phyloP scores from a whole-genome alignment of 1,140 invertebrate species.

The Drosophila kikkawai region DNA sequence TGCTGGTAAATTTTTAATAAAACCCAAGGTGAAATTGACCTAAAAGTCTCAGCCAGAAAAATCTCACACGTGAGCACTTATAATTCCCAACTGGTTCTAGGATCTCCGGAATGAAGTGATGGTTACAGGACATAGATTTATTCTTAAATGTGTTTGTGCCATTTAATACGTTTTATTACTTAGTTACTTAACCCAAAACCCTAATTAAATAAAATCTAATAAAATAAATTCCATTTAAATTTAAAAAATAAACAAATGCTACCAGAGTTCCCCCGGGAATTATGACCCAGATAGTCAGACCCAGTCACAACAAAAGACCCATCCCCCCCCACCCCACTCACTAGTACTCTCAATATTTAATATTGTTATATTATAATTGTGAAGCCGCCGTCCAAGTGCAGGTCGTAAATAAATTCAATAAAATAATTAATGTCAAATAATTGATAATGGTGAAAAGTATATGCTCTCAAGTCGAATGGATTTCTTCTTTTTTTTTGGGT shows the following conservation, averaged over 20 bases:
- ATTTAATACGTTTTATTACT: too few relatives aligned
- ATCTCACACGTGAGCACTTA: too few relatives aligned
- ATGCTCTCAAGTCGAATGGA: background rate
- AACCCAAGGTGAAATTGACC: too few relatives aligned
- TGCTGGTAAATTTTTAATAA: too few relatives aligned
- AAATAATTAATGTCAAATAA: conserved; percentile 50
- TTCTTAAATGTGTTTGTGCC: too few relatives aligned
- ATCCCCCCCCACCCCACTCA: background rate
- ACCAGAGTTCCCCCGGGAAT: conserved; percentile 21
- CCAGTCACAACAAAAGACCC: conserved; percentile 12
- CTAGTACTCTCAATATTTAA: conserved; percentile 13
- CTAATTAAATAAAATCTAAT: background rate
- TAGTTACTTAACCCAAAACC: background rate
- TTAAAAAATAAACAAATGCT: background rate
- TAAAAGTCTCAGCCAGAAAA: too few relatives aligned
- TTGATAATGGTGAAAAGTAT: conserved; percentile 25
- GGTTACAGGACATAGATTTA: too few relatives aligned
- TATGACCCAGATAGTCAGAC: conserved; percentile 10
- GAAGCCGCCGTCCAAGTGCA: conserved; percentile 11
- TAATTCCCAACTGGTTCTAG: too few relatives aligned
- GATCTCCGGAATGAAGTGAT: too few relatives aligned
- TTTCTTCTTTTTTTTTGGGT: background rate
- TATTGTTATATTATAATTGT: conserved; percentile 43
- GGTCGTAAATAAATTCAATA: conserved; percentile 35
- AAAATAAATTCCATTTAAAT: background rate